A percentile compares a stretch with the other conserved stretches of the same genome.
Evolutionary conservation across 2,797 vertebrate species (phyloP).

Genomic region (Synaphobranchus kaupii): DNA sequence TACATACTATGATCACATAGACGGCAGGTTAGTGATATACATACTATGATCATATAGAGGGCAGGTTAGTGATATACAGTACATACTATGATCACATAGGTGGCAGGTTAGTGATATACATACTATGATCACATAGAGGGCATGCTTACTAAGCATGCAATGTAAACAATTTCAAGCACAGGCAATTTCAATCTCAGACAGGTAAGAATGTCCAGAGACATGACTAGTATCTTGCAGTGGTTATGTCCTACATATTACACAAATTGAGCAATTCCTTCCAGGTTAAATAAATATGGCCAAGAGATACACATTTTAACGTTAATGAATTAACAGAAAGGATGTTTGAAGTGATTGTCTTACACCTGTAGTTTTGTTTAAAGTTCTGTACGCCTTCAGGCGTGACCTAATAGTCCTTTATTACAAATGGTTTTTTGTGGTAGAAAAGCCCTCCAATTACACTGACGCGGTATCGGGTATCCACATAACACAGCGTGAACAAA

Average conservation of each 20-base stretch:
- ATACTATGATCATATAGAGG: too few species aligned
- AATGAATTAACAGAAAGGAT: not conserved
- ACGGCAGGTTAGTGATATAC: too few species aligned
- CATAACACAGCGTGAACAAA: conserved; percentile 15
- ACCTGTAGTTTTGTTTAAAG: not conserved
- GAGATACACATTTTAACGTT: not conserved
- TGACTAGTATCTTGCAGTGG: not conserved
- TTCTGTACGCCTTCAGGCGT: not conserved
- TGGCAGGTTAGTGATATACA: too few species aligned
- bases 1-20: too few species aligned
- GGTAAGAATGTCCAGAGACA: not conserved
- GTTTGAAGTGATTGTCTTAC: not conserved
- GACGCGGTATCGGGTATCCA: not conserved
- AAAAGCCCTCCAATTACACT: conserved; percentile 10
- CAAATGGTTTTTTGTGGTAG: conserved; percentile 14
- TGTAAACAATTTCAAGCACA: not conserved
- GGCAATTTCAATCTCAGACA: not conserved
- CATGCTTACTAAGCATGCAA: not conserved
- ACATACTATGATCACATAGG: too few species aligned
- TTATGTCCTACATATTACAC: not conserved
- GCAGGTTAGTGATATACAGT: too few species aligned
- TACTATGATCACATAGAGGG: not conserved
- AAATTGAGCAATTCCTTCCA: not conserved
- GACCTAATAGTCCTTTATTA: not conserved
- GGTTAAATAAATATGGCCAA: not conserved